These are phyloP conservation scores for Pristis pectinata DNA, from an alignment of 2,797 vertebrate species.

Conservation along the genomic window DNA sequence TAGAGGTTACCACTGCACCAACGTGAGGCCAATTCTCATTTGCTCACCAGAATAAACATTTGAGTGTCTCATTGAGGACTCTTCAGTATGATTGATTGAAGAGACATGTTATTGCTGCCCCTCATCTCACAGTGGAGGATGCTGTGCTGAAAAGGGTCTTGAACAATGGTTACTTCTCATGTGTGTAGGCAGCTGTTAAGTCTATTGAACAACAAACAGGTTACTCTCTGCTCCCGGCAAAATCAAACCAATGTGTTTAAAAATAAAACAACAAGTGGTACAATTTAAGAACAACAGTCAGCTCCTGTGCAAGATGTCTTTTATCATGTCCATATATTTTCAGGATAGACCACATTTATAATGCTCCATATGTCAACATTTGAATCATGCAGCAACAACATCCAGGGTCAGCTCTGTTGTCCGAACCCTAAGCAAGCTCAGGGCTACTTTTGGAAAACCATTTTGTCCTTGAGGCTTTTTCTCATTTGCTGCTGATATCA, in stretches of 20 bases:
- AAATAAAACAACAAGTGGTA: neutral
- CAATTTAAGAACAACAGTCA: neutral
- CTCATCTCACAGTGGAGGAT: too few relatives aligned
- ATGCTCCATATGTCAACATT: neutral
- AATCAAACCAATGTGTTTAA: neutral
- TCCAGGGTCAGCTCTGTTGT: neutral
- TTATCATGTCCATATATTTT: neutral
- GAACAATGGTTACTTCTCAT: too few relatives aligned
- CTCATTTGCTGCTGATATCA: neutral
- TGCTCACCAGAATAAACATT: too few relatives aligned
- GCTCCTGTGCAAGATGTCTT: neutral
- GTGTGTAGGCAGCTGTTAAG: too few relatives aligned
- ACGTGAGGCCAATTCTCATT: too few relatives aligned
- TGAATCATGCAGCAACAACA: neutral
- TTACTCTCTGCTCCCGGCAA: too few relatives aligned
- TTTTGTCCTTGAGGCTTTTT: conserved; percentile 31
- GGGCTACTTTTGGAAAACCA: neutral
- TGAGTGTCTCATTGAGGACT: too few relatives aligned
- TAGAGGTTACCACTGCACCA: too few relatives aligned
- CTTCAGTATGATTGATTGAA: too few relatives aligned
- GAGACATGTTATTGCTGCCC: too few relatives aligned
- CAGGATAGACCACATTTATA: neutral
- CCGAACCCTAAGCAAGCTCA: neutral
- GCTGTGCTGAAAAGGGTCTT: too few relatives aligned
- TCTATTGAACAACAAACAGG: too few relatives aligned